Evolutionary conservation across 2,888 invertebrate species (phyloP).

Genomic region (Sphaeridia pumilis): DNA sequence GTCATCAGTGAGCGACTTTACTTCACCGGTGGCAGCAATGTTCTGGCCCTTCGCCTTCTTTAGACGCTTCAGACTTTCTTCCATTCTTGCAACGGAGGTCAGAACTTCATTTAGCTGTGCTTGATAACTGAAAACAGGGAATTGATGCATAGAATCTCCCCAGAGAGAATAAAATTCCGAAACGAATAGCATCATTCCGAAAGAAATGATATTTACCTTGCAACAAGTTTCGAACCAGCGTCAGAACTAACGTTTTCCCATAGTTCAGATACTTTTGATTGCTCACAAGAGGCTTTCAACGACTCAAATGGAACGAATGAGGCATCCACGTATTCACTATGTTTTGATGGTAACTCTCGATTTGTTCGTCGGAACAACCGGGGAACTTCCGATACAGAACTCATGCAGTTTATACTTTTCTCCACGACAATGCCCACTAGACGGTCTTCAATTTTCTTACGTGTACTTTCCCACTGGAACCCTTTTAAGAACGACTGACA

Average conservation of each 20-base stretch:
- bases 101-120: constrained; percentile 69
- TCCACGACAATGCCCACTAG: constrained; percentile 22
- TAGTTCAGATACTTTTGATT: constrained; percentile 13
- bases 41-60: constrained; percentile 61
- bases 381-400: constrained; percentile 74
- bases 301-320: constrained; percentile 35
- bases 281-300: constrained; percentile 15
- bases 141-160: no score
- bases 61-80: constrained; percentile 80
- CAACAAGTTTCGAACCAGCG: constrained; percentile 20
- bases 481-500: constrained; percentile 18
- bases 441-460: constrained; percentile 20
- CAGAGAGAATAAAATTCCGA: no score
- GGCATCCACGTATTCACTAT: constrained; percentile 63
- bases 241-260: constrained; percentile 25
- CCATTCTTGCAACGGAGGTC: constrained; percentile 86
- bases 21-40: constrained; percentile 37
- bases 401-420: constrained; percentile 23
- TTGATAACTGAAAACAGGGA: constrained; percentile 41
- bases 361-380: constrained; percentile 84
- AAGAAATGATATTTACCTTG: no score
- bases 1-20: constrained; percentile 63
- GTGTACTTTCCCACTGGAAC: constrained; percentile 25
- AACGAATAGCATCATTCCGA: no score
- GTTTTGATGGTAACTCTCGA: constrained; percentile 66